A percentile compares a stretch with the other conserved stretches of the same genome.
phyloP scores from a whole-genome alignment of 2,888 invertebrate species.

The Hololepta plana region DNA sequence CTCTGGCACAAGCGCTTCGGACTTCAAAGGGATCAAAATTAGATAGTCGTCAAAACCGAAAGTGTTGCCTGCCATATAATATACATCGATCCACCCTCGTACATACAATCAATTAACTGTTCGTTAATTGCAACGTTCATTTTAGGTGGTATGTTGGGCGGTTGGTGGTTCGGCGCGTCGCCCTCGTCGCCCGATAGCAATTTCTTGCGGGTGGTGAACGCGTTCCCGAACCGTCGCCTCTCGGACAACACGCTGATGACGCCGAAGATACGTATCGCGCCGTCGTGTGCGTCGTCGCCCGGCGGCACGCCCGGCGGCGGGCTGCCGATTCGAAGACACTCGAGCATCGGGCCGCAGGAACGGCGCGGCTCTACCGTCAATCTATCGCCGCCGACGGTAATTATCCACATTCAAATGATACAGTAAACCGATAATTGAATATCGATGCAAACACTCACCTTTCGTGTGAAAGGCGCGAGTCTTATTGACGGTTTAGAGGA shows the following conservation, averaged over 20 bases:
- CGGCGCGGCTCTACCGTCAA: slow-evolving; percentile 68
- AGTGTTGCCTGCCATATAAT: too few species aligned
- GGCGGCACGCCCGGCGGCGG: slow-evolving; percentile 54
- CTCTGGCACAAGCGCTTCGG: too few species aligned
- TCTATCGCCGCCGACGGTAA: slow-evolving; percentile 76
- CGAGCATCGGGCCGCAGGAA: slow-evolving; percentile 82
- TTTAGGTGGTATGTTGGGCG: slow-evolving; percentile 42
- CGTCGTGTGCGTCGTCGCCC: slow-evolving; percentile 74
- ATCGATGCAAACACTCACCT: too few species aligned
- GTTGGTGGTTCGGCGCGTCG: slow-evolving; percentile 73
- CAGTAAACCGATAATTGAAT: too few species aligned
- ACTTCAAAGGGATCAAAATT: too few species aligned
- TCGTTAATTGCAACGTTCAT: too few species aligned
- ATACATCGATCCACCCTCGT: too few species aligned
- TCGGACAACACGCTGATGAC: slow-evolving; percentile 87
- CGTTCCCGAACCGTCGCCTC: slow-evolving; percentile 68
- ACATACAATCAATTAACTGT: too few species aligned
- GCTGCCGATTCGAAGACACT: slow-evolving; percentile 72
- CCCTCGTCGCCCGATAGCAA: slow-evolving; percentile 72
- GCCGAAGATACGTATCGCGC: slow-evolving; percentile 75
- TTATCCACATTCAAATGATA: too few species aligned
- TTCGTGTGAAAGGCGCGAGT: too few species aligned
- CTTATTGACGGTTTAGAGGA: too few species aligned
- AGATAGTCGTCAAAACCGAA: too few species aligned
- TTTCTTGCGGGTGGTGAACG: slow-evolving; percentile 66